phyloP scores from a whole-genome alignment of 2,797 vertebrate species.

The Sebastes vulpes region DNA sequence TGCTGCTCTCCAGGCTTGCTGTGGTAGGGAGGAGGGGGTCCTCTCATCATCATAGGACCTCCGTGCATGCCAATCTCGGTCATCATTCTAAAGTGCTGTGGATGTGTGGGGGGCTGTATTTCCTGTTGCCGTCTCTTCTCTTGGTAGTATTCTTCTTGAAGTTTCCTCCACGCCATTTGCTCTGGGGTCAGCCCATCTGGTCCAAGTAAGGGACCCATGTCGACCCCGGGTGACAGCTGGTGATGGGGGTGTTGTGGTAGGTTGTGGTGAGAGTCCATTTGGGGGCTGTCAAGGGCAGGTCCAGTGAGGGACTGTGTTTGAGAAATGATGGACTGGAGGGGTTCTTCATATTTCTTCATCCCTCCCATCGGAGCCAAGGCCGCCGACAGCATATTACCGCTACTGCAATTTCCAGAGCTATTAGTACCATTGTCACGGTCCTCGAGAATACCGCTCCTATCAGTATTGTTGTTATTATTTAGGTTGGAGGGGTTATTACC shows the following conservation, averaged over 20 bases:
- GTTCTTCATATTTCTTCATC: conserved; percentile 95
- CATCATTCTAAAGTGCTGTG: conserved; percentile 87
- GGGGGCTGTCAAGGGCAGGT: conserved; percentile 87
- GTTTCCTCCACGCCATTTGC: conserved; percentile 96
- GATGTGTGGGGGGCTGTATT: conserved; percentile 80
- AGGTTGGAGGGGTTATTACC: conserved; percentile 71
- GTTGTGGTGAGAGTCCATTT: conserved; percentile 79
- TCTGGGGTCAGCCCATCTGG: conserved; percentile 94
- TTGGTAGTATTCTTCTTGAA: conserved; percentile 98
- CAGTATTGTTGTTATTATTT: conserved; percentile 73
- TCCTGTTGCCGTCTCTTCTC: conserved; percentile 97
- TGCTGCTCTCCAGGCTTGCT: conserved; percentile 94
- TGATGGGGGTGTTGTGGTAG: conserved; percentile 78
- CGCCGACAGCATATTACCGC: conserved; percentile 65
- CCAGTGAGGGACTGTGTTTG: conserved; percentile 93
- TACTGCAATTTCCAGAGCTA: conserved; percentile 69
- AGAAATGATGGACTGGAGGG: conserved; percentile 96
- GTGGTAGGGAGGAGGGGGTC: conserved; percentile 96
- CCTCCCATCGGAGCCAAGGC: conserved; percentile 68
- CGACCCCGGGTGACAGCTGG: conserved; percentile 86
- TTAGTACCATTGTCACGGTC: conserved; percentile 71
- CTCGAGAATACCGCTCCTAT: conserved; percentile 69
- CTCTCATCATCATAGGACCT: conserved; percentile 91
- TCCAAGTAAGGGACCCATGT: conserved; percentile 92
- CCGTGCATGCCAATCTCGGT: conserved; percentile 84